These are phyloP conservation scores for Ennomos quercinarius DNA, from an alignment of 2,888 invertebrate genomes.

Conservation along the genomic window DNA sequence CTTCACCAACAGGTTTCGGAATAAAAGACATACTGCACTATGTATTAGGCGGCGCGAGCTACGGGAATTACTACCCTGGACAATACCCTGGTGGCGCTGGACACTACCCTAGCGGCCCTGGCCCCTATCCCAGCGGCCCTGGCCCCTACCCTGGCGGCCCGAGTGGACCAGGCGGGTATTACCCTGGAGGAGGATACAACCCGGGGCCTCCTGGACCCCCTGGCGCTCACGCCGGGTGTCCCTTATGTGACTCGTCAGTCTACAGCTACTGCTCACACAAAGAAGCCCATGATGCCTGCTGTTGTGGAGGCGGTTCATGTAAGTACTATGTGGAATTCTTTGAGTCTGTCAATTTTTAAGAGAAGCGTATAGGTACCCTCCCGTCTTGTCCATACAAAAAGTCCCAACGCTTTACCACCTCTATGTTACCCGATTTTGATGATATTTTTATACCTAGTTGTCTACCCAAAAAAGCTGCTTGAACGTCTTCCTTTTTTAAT, in stretches of 20 bases:
- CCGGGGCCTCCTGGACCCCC: slow-evolving; percentile 67
- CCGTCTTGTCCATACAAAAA: too few species aligned
- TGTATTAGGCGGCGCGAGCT: slow-evolving; percentile 68
- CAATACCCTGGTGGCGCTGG: slow-evolving; percentile 12
- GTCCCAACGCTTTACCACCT: too few species aligned
- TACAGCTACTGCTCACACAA: slow-evolving; percentile 91
- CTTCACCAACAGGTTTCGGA: slow-evolving; percentile 76
- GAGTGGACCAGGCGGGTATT: slow-evolving; percentile 47
- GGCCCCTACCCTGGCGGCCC: slow-evolving; percentile 44
- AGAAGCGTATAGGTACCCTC: too few species aligned
- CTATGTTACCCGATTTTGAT: too few species aligned
- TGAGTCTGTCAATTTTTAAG: too few species aligned
- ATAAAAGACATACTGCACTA: slow-evolving; percentile 79
- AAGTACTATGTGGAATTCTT: too few species aligned
- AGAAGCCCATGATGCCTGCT: slow-evolving; percentile 91
- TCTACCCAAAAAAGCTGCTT: too few species aligned
- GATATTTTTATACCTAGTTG: too few species aligned
- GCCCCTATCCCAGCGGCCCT: slow-evolving; percentile 44
- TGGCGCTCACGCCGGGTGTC: slow-evolving; percentile 86
- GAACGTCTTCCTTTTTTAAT: too few species aligned
- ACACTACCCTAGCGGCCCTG: slow-evolving; percentile 48
- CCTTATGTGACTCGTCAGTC: slow-evolving; percentile 91
- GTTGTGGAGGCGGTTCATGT: slow-evolving; percentile 86
- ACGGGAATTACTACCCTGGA: slow-evolving; percentile 26
- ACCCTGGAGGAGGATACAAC: slow-evolving; percentile 45